Evolutionary conservation across 2,888 invertebrate species (phyloP).

Genomic region (Oligia strigilis): DNA sequence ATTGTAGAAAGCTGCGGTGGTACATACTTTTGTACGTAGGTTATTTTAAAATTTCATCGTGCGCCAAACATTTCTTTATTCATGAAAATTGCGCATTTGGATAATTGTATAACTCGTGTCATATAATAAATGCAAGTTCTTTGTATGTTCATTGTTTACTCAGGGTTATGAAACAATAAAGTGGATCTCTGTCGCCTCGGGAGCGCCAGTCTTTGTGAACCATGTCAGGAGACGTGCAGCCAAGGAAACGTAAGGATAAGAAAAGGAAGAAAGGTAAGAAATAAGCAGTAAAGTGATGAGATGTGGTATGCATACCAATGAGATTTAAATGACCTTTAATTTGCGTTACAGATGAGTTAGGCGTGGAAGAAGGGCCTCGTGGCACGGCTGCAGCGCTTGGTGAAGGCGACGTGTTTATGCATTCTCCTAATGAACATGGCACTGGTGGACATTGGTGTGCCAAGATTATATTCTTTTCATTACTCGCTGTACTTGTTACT

Average conservation of each 20-base stretch:
- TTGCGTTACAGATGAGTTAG: slow-evolving; percentile 85
- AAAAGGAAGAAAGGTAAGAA: slow-evolving; percentile 94
- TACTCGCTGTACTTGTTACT: slow-evolving; percentile 93
- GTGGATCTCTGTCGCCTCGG: slow-evolving; percentile 82
- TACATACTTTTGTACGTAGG: slow-evolving; percentile 83
- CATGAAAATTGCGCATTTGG: slow-evolving; percentile 87
- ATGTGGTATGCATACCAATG: slow-evolving; percentile 47
- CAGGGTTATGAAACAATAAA: slow-evolving; percentile 90
- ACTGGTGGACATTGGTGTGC: slow-evolving; percentile 96
- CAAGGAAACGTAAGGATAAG: slow-evolving; percentile 96
- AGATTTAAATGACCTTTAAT: slow-evolving; percentile 31
- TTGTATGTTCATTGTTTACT: slow-evolving; percentile 84
- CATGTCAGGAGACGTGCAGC: slow-evolving; percentile 97
- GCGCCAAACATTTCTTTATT: slow-evolving; percentile 81
- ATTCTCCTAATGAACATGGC: slow-evolving; percentile 94
- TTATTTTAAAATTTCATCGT: slow-evolving; percentile 88
- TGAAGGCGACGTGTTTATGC: slow-evolving; percentile 94
- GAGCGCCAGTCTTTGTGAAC: slow-evolving; percentile 86
- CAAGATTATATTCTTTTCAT: slow-evolving; percentile 94
- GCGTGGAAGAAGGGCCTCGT: slow-evolving; percentile 83
- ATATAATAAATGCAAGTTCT: slow-evolving; percentile 74
- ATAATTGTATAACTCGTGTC: slow-evolving; percentile 74
- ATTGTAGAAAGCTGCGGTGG: slow-evolving; percentile 85
- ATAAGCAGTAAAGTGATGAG: slow-evolving; percentile 10
- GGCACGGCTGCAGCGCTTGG: slow-evolving; percentile 87